Base-by-base conservation (phyloP, 2,113 vertebrate genomes). In the Nesogale talazaci region DNA sequence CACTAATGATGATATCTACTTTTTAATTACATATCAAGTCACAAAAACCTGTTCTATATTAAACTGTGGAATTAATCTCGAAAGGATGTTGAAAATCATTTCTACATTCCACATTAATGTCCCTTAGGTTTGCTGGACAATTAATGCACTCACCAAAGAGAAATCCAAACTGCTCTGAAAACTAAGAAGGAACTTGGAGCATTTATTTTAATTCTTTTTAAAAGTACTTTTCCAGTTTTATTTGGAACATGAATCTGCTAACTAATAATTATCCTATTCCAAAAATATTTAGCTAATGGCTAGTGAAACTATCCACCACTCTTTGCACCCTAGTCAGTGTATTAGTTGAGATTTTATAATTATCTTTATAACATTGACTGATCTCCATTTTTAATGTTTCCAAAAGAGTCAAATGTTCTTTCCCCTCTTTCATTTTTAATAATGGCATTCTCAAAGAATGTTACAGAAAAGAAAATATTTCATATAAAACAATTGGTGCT, bases 211-310 rank as follows among this genome's bases (percentile, higher is more conserved):
- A 77, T 95, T 87, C 17, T 1, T 84, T 94, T 15, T 0, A 0
- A 92, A 94, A 96, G 22, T 74, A 95, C 65, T 95, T 96, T 17
- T 22, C 16, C 83, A 93, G 40, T 79, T 80, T 87, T 76, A 31
- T 42, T 95, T 96, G 89, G 78, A 94, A 15, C 83, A 34, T 88
- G 93, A 94, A 93, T 38, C 25, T 6, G 46, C 5, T 52, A 52
- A 52, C 46, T 12, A 52, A 52, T 52, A 52, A 52, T 52, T 52
- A 52, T 11, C 46, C 46, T 52, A 52, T 52, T 52, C 46, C 46
- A 52, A 52, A 52, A 52, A 11, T 52, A 12, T 52, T 52, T 52
- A 52, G 46, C 46, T 52, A 52, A 52, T 52, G 46, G 46, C 46
- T 8, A 52, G 10, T 8, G 46, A 52, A 52, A 52, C 9, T 52